A percentile compares a stretch with the other conserved stretches of the same genome.
phyloP scores from a whole-genome alignment of 2,797 vertebrate genomes.

The Falco biarmicus region DNA sequence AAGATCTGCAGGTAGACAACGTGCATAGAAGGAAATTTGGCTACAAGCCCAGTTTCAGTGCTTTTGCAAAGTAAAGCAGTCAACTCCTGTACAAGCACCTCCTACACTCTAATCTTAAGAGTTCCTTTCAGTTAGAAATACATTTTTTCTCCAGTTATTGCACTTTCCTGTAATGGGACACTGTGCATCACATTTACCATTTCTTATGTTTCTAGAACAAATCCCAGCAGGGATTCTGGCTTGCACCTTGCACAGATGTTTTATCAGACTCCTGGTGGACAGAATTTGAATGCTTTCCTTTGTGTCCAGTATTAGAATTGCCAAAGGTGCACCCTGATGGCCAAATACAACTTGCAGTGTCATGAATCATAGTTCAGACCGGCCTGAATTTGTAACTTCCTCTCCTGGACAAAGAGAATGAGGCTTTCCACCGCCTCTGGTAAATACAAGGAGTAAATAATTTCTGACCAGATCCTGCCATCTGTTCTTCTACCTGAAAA shows the following conservation, averaged over 20 bases:
- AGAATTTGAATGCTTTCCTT: conserved; percentile 33
- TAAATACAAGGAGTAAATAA: background rate
- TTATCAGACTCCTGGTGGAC: conserved; percentile 34
- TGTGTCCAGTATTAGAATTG: conserved; percentile 27
- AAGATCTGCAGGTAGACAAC: background rate
- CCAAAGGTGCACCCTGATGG: conserved; percentile 27
- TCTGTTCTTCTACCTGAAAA: background rate
- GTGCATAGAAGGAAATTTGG: background rate
- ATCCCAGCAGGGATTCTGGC: conserved; percentile 67
- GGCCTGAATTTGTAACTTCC: background rate
- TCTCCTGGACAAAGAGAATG: background rate
- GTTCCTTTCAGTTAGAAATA: background rate
- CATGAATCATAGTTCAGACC: conserved; percentile 9
- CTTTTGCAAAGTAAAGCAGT: background rate
- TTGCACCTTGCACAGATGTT: conserved; percentile 56
- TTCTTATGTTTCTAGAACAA: conserved; percentile 53
- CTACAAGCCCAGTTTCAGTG: background rate
- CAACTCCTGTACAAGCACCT: background rate
- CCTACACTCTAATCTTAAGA: background rate
- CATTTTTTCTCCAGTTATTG: background rate
- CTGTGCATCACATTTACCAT: background rate
- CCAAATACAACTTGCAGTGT: conserved; percentile 51
- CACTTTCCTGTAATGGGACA: background rate
- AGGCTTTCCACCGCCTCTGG: background rate
- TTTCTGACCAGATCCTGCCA: background rate